Evolutionary conservation across 2,888 invertebrate genomes (phyloP), one percentile per base, ranked within the genome.

Genomic region (Sphaerophoria rueppellii): DNA sequence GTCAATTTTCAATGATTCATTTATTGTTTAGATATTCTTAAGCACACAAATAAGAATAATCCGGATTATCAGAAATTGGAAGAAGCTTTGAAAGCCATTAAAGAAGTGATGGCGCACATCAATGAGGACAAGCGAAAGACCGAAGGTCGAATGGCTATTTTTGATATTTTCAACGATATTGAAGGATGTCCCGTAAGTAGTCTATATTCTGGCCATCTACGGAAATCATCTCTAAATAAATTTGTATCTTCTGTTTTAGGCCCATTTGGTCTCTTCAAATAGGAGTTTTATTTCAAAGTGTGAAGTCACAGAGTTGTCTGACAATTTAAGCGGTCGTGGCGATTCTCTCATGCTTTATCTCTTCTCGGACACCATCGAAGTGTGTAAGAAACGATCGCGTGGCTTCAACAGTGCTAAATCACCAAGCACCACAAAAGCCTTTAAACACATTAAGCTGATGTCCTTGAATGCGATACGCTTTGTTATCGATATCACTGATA

Each of bases 61-160:
- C 94, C 96, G n/a, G 99, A 99, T 93, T 95, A 97, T 92, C 92
- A 93, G 78, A 95, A 96, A 88, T 93, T 99, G 89, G 96, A 96
- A 90, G 94, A 96, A 90, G 98, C 98, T 73, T 93, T 98, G 88
- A 96, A 95, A 89, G 95, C 96, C 87, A 95, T 99, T 89, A 96
- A 97, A 90, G 96, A 98, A 93, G 98, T 98, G 54, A 97, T 98
- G 95, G 96, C 96, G 88, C 96, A 98, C 91, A 98, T 99, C 88
- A 99, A 99, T 92, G 99, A 99, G 93, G 98, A 98, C 92, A 99
- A 98, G 92, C 94, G 98, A 89, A 97, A 96, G 93, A 98, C 98
- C 0, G 99, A 99, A 92, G 97, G 97, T 12, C 97, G 98, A 92
- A 94, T 98, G 90, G 97, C 96, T 88, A 96, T 99, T 94, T 98